Evolutionary conservation across 2,113 vertebrate genomes (phyloP).

Genomic region (pig (Sus scrofa)): T2T-Sscrofa CM000823.6:41884501-41885000

Average conservation of each 20-base stretch:
- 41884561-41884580: slow-evolving; percentile 48
- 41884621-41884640: slow-evolving; percentile 28
- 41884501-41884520: slow-evolving; percentile 43
- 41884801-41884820: slow-evolving; percentile 30
- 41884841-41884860: slow-evolving; percentile 60
- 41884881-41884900: slow-evolving; percentile 47
- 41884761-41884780: slow-evolving; percentile 25
- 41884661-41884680: slow-evolving; percentile 48
- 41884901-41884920: slow-evolving; percentile 56
- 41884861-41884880: slow-evolving; percentile 43
- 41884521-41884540: slow-evolving; percentile 58
- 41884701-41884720: slow-evolving; percentile 50
- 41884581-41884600: slow-evolving; percentile 42
- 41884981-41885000: slow-evolving; percentile 57
- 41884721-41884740: slow-evolving; percentile 33
- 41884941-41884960: neutral
- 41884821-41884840: slow-evolving; percentile 53
- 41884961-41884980: neutral
- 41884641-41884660: neutral
- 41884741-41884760: slow-evolving; percentile 34
- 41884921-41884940: slow-evolving; percentile 34
- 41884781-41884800: slow-evolving; percentile 45
- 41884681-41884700: slow-evolving; percentile 26
- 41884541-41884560: slow-evolving; percentile 59
- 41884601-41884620: slow-evolving; percentile 49